These are phyloP conservation scores for Dysmachus trigonus DNA, from an alignment of 2,888 invertebrate genomes.

Conservation along the genomic window DNA sequence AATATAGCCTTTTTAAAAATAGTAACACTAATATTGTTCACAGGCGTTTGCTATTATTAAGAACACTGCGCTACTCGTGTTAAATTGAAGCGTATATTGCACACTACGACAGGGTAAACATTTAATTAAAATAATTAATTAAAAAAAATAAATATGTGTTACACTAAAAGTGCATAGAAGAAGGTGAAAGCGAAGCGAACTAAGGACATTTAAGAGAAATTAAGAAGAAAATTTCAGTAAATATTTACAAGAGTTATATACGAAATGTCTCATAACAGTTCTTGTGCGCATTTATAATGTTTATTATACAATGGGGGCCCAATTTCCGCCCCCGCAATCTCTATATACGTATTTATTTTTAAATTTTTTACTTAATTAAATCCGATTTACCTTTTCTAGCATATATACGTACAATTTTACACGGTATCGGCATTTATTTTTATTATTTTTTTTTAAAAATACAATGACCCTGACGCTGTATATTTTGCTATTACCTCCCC, in stretches of 20 bases:
- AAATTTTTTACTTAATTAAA: slow-evolving; percentile 15
- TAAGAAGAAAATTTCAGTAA: slow-evolving; percentile 9
- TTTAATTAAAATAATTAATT: not conserved
- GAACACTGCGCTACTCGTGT: not conserved
- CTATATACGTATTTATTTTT: not conserved
- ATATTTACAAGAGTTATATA: slow-evolving; percentile 23
- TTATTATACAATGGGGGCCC: slow-evolving; percentile 14
- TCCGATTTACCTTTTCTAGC: slow-evolving; percentile 33
- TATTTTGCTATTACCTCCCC: slow-evolving; percentile 1
- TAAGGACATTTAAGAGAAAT: slow-evolving; percentile 17
- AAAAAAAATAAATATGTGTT: not conserved
- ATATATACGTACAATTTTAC: slow-evolving; percentile 26
- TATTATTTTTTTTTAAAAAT: not conserved
- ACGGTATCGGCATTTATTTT: not conserved
- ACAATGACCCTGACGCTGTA: slow-evolving; percentile 11
- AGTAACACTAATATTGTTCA: too few species aligned
- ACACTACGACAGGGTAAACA: not conserved
- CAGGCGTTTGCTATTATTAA: not conserved
- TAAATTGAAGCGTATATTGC: not conserved
- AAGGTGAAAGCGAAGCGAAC: not conserved
- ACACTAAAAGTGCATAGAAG: not conserved
- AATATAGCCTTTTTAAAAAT: too few species aligned
- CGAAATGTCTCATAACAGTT: slow-evolving; percentile 41
- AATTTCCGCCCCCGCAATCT: not conserved
- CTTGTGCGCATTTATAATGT: slow-evolving; percentile 40